A percentile compares a stretch with the other conserved stretches of the same genome.
These are phyloP conservation scores for Trachelus troglodyta DNA, from an alignment of 2,888 invertebrate species.

Conservation along the genomic window DNA sequence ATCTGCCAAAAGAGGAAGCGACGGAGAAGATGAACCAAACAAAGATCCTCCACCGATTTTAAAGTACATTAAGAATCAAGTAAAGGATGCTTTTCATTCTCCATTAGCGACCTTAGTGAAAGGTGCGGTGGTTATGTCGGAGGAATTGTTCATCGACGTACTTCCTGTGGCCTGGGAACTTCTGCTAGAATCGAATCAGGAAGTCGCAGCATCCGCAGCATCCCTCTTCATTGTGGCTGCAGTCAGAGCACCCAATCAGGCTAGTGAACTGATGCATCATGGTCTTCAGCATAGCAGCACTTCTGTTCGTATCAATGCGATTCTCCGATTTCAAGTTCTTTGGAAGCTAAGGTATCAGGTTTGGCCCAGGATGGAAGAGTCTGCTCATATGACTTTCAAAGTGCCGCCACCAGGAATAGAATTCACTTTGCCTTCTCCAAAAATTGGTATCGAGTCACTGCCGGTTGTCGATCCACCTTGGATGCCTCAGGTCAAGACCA, in stretches of 20 bases:
- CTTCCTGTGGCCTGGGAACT: constrained; percentile 96
- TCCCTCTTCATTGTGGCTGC: constrained; percentile 93
- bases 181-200: constrained; percentile 90
- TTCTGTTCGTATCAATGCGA: constrained; percentile 83
- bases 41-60: constrained; percentile 78
- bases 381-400: constrained; percentile 94
- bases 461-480: constrained; percentile 99
- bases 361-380: constrained; percentile 99
- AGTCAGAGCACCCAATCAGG: constrained; percentile 90
- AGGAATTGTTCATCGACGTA: constrained; percentile 88
- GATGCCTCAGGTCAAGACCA: constrained; percentile 97
- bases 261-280: constrained; percentile 88
- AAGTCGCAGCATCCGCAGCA: constrained; percentile 86
- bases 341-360: constrained; percentile 98
- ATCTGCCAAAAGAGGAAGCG: constrained; percentile 52
- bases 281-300: constrained; percentile 89
- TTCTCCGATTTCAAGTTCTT: constrained; percentile 90
- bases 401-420: constrained; percentile 99
- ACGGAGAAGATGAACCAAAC: constrained; percentile 66
- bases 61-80: constrained; percentile 84
- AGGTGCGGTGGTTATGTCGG: constrained; percentile 88
- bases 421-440: constrained; percentile 98
- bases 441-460: constrained; percentile 94
- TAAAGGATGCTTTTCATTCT: constrained; percentile 90
- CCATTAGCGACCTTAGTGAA: constrained; percentile 89